phyloP scores from a whole-genome alignment of 2,113 vertebrate species.

The Propithecus coquereli region DNA sequence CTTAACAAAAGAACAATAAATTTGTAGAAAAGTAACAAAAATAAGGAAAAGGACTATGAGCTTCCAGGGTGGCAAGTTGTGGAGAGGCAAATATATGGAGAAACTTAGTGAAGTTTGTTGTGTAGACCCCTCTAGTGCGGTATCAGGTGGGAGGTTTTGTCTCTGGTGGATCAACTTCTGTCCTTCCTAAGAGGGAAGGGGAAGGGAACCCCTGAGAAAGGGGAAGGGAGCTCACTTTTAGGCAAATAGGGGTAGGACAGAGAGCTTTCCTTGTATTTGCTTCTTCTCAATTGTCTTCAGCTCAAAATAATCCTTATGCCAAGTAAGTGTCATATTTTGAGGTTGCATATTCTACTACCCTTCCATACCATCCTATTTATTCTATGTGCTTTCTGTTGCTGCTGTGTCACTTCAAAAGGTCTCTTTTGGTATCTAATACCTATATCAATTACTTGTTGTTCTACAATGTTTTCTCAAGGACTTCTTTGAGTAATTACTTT shows the following conservation, averaged over 20 bases:
- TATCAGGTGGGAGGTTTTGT: background rate
- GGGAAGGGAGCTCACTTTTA: background rate
- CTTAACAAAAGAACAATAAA: background rate
- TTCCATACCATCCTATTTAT: background rate
- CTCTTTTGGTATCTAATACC: background rate
- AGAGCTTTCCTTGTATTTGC: background rate
- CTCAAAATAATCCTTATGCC: background rate
- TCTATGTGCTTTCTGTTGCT: background rate
- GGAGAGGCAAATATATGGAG: background rate
- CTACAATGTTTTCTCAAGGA: background rate
- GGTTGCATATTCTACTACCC: background rate
- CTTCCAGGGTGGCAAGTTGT: background rate
- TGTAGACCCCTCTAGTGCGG: background rate
- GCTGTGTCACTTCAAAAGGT: background rate
- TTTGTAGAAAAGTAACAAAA: background rate
- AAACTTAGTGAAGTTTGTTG: background rate
- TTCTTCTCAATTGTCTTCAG: background rate
- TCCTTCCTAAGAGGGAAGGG: background rate
- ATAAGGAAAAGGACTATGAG: background rate
- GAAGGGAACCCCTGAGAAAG: background rate
- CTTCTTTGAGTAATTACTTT: background rate
- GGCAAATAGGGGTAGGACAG: too few species aligned
- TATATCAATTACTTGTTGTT: background rate
- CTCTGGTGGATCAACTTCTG: background rate
- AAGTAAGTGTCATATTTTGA: background rate